Evolutionary conservation across 37 sponge, comb jelly and placozoan species (phyloP).

Genomic region (Diacarnus erythraeanus): DNA sequence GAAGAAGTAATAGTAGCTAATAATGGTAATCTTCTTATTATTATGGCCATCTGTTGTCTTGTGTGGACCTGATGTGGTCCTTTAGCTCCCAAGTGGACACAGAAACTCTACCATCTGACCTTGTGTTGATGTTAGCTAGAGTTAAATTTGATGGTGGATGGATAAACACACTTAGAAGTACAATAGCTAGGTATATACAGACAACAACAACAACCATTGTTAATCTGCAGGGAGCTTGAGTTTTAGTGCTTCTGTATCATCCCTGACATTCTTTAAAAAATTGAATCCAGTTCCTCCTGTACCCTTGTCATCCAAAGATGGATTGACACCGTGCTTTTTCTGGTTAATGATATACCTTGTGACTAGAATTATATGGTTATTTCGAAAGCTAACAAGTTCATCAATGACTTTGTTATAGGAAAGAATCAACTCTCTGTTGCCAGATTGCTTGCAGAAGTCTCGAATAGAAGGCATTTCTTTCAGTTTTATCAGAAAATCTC

Average conservation of each 20-base stretch:
- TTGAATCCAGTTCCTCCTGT: slow-evolving; percentile 48
- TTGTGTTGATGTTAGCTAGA: too few relatives aligned
- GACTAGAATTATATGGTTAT: slow-evolving; percentile 53
- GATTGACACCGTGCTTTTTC: slow-evolving; percentile 23
- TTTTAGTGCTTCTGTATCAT: slow-evolving; percentile 13
- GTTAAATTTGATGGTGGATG: too few relatives aligned
- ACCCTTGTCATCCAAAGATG: slow-evolving; percentile 40
- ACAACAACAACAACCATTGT: too few relatives aligned
- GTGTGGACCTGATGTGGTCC: too few relatives aligned
- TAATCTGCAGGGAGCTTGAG: too few relatives aligned
- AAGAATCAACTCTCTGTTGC: slow-evolving; percentile 5
- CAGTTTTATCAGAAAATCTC: slow-evolving; percentile 52
- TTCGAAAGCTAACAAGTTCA: slow-evolving; percentile 46
- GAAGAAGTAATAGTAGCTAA: too few relatives aligned
- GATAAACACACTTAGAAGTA: too few relatives aligned
- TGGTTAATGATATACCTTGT: slow-evolving; percentile 55
- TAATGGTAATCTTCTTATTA: too few relatives aligned
- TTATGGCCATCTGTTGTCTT: too few relatives aligned
- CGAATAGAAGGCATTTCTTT: slow-evolving; percentile 36
- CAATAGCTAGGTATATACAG: too few relatives aligned
- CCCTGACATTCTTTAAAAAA: slow-evolving; percentile 52
- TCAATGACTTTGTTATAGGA: slow-evolving; percentile 42
- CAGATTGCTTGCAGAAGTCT: slow-evolving; percentile 29
- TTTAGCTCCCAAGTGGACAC: too few relatives aligned
- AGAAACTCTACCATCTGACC: too few relatives aligned